Evolutionary conservation across 2,888 invertebrate species (phyloP).

Genomic region (Metalampra italica): DNA sequence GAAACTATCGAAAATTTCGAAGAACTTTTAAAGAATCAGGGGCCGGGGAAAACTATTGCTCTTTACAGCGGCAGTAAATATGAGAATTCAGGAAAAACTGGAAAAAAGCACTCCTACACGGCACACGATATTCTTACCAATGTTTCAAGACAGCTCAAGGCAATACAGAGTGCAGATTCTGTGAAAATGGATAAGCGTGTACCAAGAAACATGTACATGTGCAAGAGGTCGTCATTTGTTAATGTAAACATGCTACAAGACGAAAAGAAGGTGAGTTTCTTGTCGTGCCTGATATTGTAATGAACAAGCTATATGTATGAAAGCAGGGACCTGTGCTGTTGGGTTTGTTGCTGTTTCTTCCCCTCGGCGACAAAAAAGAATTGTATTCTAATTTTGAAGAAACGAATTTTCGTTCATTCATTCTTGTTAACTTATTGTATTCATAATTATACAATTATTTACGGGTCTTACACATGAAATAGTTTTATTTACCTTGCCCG

Average conservation of each 20-base stretch:
- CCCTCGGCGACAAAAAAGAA: no score
- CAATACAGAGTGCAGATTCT: conserved; percentile 48
- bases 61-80: conserved; percentile 31
- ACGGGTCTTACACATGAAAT: no score
- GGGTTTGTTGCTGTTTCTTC: no score
- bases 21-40: conserved; percentile 28
- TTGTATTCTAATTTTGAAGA: no score
- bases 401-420: no score
- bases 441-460: no score
- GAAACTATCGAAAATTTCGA: conserved; percentile 32
- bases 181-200: conserved; percentile 15
- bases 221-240: conserved; percentile 32
- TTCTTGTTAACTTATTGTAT: no score
- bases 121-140: conserved; percentile 43
- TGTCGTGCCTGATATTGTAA: not conserved
- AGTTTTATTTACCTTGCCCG: no score
- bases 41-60: conserved; percentile 16
- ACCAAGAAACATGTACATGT: conserved; percentile 17
- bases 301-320: no score
- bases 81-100: conserved; percentile 6
- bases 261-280: conserved; percentile 26
- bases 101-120: conserved; percentile 10
- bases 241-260: conserved; percentile 36
- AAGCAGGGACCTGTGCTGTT: no score
- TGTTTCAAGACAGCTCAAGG: conserved; percentile 49